Conservation (phyloP, 2,888 invertebrate species). For the Auanema sp. region DNA sequence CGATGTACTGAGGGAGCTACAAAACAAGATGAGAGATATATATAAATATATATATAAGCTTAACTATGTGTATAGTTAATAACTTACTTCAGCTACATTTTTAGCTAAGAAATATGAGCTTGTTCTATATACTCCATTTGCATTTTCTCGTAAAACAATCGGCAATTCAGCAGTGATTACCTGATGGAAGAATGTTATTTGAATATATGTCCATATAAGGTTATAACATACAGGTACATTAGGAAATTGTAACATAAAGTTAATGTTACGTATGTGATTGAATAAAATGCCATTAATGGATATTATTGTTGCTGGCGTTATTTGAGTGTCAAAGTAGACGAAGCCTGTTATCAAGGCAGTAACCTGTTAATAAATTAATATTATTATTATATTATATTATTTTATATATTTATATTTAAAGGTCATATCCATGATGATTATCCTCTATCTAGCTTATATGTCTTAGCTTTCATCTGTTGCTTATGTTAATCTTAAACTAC, state of each 20-base stretch:
- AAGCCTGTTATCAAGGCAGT: slow-evolving; percentile 73
- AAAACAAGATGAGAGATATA: slow-evolving; percentile 19
- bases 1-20: slow-evolving; percentile 78
- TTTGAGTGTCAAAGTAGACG: slow-evolving; percentile 74
- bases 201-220: neutral
- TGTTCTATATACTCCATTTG: slow-evolving; percentile 85
- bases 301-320: slow-evolving; percentile 71
- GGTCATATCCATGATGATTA: too few relatives aligned
- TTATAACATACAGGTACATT: slow-evolving; percentile 39
- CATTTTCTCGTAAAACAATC: slow-evolving; percentile 84
- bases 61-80: too few relatives aligned
- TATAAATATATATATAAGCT: neutral
- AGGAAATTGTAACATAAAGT: slow-evolving; percentile 73
- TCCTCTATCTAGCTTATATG: too few relatives aligned
- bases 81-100: slow-evolving; percentile 75
- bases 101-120: slow-evolving; percentile 85
- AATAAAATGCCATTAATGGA: slow-evolving; percentile 91
- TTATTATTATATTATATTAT: neutral
- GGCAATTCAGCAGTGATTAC: slow-evolving; percentile 86
- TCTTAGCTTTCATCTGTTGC: too few relatives aligned
- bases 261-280: slow-evolving; percentile 87
- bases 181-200: slow-evolving; percentile 66
- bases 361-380: slow-evolving; percentile 22
- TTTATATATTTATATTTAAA: neutral
- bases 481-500: slow-evolving; percentile 3